A percentile compares a stretch with the other conserved stretches of the same genome.
phyloP scores from a whole-genome alignment of 2,797 vertebrate genomes.

The Brachyalestes nurse region DNA sequence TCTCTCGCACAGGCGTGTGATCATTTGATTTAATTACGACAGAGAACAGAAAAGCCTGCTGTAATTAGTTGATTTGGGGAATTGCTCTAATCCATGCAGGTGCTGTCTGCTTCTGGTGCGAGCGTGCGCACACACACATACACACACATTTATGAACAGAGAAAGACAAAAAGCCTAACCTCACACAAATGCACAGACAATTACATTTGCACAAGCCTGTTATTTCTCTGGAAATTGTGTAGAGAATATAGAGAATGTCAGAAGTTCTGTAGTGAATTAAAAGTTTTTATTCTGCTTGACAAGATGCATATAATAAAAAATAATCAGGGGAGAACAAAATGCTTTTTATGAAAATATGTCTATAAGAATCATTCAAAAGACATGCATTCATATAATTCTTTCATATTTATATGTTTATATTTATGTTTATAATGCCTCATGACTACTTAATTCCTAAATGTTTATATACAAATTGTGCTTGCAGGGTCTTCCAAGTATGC shows the following conservation, averaged over 20 bases:
- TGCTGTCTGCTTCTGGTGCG: conserved; percentile 56
- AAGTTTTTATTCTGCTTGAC: not conserved
- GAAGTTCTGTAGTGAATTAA: not conserved
- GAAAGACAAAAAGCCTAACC: not conserved
- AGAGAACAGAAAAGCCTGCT: conserved; percentile 66
- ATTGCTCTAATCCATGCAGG: conserved; percentile 74
- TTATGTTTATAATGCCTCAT: too few relatives aligned
- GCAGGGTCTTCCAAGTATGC: too few relatives aligned
- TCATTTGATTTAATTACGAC: conserved; percentile 77
- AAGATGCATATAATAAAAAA: too few relatives aligned
- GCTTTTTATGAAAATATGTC: too few relatives aligned
- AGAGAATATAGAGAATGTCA: not conserved
- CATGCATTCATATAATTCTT: too few relatives aligned
- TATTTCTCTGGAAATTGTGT: not conserved
- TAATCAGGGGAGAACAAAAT: too few relatives aligned
- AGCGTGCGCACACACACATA: conserved; percentile 23
- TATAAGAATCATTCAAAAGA: too few relatives aligned
- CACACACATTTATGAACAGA: not conserved
- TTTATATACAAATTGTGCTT: too few relatives aligned
- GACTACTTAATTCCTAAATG: too few relatives aligned
- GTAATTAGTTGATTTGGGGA: conserved; percentile 79
- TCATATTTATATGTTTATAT: too few relatives aligned
- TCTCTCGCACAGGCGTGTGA: conserved; percentile 57
- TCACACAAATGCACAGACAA: not conserved
- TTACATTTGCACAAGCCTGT: not conserved